Conservation (phyloP, 30 jellyfish, hydroid and myxozoan genomes). For the Turritopsis dohrnii region DNA sequence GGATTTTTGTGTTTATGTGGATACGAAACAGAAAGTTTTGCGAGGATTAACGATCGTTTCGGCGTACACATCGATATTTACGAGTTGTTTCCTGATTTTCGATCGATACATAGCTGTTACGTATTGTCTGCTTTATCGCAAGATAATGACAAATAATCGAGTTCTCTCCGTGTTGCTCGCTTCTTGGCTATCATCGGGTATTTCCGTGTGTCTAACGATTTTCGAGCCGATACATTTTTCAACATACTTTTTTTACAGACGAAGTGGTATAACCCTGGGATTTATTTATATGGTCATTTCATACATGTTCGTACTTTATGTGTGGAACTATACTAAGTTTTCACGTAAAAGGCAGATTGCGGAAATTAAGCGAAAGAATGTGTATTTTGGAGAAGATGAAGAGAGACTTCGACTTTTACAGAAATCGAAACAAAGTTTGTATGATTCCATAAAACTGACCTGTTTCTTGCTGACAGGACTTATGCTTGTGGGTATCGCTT, state of each 20-base stretch:
- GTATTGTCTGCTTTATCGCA: neutral
- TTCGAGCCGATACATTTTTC: neutral
- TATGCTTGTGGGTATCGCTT: neutral
- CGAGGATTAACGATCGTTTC: neutral
- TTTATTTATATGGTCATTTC: neutral
- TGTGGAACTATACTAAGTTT: neutral
- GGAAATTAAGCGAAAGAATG: neutral
- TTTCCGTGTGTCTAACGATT: neutral
- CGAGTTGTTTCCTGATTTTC: neutral
- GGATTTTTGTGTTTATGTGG: neutral
- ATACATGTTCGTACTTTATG: neutral
- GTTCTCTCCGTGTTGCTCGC: neutral
- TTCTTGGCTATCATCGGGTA: neutral
- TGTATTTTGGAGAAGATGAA: neutral
- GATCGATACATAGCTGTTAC: constrained; percentile 11
- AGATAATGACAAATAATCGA: constrained; percentile 1
- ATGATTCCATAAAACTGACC: neutral
- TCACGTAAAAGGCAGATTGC: neutral
- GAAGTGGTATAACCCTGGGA: neutral
- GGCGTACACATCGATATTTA: neutral
- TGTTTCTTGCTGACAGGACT: neutral
- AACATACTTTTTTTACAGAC: neutral
- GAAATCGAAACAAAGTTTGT: neutral
- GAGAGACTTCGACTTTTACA: neutral
- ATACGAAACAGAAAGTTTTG: neutral